A percentile compares a stretch with the other conserved stretches of the same genome.
phyloP scores from a whole-genome alignment of 2,113 vertebrate species.

The Tragelaphus strepsiceros region DNA sequence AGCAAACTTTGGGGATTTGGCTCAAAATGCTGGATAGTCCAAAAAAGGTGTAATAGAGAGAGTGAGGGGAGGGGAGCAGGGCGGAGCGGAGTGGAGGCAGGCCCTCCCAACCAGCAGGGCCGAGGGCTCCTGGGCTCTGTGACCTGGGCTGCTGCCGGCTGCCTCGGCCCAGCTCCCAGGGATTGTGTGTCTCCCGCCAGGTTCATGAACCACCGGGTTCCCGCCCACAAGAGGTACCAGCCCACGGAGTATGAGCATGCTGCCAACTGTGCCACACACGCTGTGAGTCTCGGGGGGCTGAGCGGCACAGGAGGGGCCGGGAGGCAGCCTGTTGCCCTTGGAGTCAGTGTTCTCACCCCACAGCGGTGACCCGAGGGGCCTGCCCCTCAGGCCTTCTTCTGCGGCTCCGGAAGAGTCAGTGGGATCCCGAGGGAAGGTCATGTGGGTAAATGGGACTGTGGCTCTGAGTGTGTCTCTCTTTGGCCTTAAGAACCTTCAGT shows the following conservation, averaged over 20 bases:
- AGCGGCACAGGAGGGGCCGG: rapidly evolving
- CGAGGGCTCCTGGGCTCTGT: background rate
- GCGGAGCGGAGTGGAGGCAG: rapidly evolving
- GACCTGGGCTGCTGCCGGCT: rapidly evolving
- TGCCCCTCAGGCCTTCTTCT: background rate
- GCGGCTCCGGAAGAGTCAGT: background rate
- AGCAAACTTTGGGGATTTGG: background rate
- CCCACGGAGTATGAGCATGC: conserved; percentile 95
- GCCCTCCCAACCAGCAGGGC: background rate
- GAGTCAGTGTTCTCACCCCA: rapidly evolving
- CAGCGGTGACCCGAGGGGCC: rapidly evolving
- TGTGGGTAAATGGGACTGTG: too few relatives aligned
- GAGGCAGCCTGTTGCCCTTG: too few relatives aligned
- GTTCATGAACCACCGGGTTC: conserved; percentile 95
- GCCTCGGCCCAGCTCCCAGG: background rate
- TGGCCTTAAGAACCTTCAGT: background rate
- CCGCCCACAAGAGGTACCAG: conserved; percentile 90
- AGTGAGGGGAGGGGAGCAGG: rapidly evolving
- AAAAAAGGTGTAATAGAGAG: background rate
- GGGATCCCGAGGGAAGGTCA: background rate
- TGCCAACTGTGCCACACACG: conserved; percentile 94
- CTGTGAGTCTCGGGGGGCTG: conserved; percentile 81
- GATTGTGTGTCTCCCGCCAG: conserved; percentile 73
- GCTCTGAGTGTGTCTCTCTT: background rate
- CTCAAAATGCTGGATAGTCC: background rate